phyloP scores from a whole-genome alignment of 2,888 invertebrate species.

The Hemithea aestivaria region DNA sequence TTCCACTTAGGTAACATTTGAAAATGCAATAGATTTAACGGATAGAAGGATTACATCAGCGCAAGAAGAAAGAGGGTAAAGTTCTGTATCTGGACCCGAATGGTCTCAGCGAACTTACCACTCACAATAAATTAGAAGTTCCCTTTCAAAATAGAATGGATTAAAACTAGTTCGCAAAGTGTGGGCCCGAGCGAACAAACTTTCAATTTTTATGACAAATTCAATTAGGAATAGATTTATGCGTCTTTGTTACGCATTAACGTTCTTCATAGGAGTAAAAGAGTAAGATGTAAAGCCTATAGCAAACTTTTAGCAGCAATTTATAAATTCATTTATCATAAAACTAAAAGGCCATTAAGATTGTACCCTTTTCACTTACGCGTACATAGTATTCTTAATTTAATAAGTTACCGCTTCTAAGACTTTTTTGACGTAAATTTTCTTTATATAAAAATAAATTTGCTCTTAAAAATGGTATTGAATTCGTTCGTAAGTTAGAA shows the following conservation, averaged over 20 bases:
- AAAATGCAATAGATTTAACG: constrained; percentile 48
- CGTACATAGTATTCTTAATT: too few species aligned
- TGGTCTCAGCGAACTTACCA: constrained; percentile 67
- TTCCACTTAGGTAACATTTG: constrained; percentile 35
- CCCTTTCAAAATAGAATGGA: constrained; percentile 71
- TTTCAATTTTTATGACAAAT: constrained; percentile 78
- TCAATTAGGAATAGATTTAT: constrained; percentile 72
- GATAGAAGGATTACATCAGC: constrained; percentile 60
- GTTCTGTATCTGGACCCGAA: constrained; percentile 57
- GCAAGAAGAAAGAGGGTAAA: constrained; percentile 57
- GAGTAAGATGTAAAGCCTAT: constrained; percentile 30
- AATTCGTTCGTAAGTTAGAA: constrained; percentile 29
- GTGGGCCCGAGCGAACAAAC: constrained; percentile 62
- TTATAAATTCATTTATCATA: neutral
- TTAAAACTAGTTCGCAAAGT: constrained; percentile 72
- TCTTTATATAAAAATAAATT: constrained; percentile 14
- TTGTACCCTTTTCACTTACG: too few species aligned
- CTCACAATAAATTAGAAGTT: constrained; percentile 77
- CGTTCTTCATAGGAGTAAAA: constrained; percentile 43
- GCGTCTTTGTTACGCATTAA: constrained; percentile 51
- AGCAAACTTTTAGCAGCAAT: neutral
- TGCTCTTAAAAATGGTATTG: constrained; percentile 26
- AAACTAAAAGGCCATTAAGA: too few species aligned
- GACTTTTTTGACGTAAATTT: too few species aligned
- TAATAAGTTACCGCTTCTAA: too few species aligned